Base-by-base conservation (phyloP, 2,113 vertebrate species). In the Aptenodytes forsteri region DNA sequence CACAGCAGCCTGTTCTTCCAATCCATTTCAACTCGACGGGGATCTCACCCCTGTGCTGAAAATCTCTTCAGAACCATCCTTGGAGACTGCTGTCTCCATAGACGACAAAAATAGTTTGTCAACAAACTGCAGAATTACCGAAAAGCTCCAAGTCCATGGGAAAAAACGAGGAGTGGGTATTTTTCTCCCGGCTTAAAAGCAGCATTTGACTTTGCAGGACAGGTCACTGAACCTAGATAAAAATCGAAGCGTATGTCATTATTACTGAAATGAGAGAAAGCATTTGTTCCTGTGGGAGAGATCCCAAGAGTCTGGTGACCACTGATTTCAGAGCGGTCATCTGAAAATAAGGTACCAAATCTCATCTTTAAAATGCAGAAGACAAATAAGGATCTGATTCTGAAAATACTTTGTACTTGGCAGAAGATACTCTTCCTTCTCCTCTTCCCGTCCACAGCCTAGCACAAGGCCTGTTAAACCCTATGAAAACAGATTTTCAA, bases 101-200 rank as follows among this genome's bases (percentile, higher is more conserved):
- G 36, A 56, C 1, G 7, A 72, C 27, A 86, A 46, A 87, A 91
- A 19, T 4, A 81, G 27, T 61, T 38, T 56, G 56, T 30, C 62
- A 75, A 62, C 26, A 29, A 96, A 91, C 42, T 65, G 54, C 32
- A 67, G 62, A 34, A 67, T 98, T 98, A 99, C 99, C 99, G 98
- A 97, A 99, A 99, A 34, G 99, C 99, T 97, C 99, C 99, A 11
- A 99, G 98, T 81, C 99, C 99, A 27, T 99, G 99, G 66, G 99
- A 99, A 97, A 99, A 99, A 94, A 99, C 72, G 22, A 99, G 89
- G 8, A 99, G 97, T 18, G 99, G 99, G 56, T 99, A 99, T 97
- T 99, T 99, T 90, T 97, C 99, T 94, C 97, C 98, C 2, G 97
- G 95, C 89, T 98, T 99, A 97, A 99, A 98, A 32, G 99, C 98